phyloP scores from a whole-genome alignment of 2,113 vertebrate species.

The Ictidomys tridecemlineatus region DNA sequence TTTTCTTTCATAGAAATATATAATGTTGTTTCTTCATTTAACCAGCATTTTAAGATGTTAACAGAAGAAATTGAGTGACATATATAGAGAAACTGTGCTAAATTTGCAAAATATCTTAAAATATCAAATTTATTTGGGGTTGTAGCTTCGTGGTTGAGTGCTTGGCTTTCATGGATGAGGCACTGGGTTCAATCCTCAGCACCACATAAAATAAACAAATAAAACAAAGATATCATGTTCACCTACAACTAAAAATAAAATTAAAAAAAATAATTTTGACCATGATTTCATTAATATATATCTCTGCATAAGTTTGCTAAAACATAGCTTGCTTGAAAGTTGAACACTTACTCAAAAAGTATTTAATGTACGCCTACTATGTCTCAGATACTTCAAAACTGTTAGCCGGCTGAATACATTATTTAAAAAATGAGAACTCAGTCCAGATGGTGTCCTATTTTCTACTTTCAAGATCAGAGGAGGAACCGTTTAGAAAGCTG shows the following conservation, averaged over 20 bases:
- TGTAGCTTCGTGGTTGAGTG: too few species aligned
- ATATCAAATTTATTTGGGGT: not conserved
- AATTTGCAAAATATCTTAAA: constrained; percentile 47
- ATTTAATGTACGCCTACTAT: not conserved
- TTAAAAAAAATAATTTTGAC: not conserved
- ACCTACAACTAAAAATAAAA: too few species aligned
- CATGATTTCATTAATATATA: not conserved
- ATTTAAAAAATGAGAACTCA: constrained; percentile 53
- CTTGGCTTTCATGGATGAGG: too few species aligned
- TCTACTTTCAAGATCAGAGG: constrained; percentile 22
- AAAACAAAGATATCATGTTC: too few species aligned
- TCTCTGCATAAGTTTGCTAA: constrained; percentile 58
- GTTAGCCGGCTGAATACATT: not conserved
- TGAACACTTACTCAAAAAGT: constrained; percentile 15
- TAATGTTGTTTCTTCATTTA: not conserved
- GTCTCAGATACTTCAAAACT: constrained; percentile 22
- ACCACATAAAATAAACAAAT: too few species aligned
- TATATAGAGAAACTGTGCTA: not conserved
- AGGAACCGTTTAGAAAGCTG: constrained; percentile 63
- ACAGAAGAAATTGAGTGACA: not conserved
- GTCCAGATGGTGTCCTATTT: constrained; percentile 39
- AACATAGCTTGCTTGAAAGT: constrained; percentile 1
- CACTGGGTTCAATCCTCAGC: too few species aligned
- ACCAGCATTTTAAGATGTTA: not conserved
- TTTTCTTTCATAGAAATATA: not conserved